Evolutionary conservation across 1,140 invertebrate species (phyloP).

Genomic region (Trigoniulus corallinus): DNA sequence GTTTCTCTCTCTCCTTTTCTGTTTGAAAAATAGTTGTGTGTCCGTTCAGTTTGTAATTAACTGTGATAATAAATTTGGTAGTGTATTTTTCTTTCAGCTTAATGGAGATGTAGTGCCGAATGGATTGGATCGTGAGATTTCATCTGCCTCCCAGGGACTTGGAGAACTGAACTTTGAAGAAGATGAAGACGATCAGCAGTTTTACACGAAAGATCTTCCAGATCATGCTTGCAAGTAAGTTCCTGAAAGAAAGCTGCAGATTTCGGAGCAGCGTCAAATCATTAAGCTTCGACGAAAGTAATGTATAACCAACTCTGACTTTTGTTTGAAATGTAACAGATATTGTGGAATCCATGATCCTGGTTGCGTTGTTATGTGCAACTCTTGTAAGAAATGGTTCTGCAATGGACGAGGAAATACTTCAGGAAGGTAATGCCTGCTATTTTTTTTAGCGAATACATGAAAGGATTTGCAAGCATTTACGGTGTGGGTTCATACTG

Average conservation of each 20-base stretch:
- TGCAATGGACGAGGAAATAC: conserved; percentile 98
- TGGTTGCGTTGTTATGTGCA: conserved; percentile 93
- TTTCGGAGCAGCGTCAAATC: no score
- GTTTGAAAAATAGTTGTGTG: no score
- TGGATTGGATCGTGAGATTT: conserved; percentile 33
- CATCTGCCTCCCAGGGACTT: conserved; percentile 24
- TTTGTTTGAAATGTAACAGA: conserved; percentile 16
- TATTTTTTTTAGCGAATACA: background rate
- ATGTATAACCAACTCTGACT: no score
- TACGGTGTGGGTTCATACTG: background rate
- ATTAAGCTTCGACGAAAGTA: no score
- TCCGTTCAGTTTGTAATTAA: no score
- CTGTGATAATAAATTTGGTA: no score
- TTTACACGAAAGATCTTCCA: conserved; percentile 76
- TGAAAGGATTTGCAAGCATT: background rate
- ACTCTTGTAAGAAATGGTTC: conserved; percentile 98
- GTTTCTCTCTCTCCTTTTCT: no score
- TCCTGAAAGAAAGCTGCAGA: no score
- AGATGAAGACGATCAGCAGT: conserved; percentile 70
- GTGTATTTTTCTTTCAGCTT: conserved; percentile 31
- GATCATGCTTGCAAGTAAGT: conserved; percentile 83
- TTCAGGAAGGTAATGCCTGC: conserved; percentile 56
- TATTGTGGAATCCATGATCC: conserved; percentile 98
- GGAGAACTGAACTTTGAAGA: conserved; percentile 37
- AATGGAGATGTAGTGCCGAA: conserved; percentile 41